These are phyloP conservation scores for Whitmania pigra DNA, from an alignment of 1,140 invertebrate species.

Conservation along the genomic window DNA sequence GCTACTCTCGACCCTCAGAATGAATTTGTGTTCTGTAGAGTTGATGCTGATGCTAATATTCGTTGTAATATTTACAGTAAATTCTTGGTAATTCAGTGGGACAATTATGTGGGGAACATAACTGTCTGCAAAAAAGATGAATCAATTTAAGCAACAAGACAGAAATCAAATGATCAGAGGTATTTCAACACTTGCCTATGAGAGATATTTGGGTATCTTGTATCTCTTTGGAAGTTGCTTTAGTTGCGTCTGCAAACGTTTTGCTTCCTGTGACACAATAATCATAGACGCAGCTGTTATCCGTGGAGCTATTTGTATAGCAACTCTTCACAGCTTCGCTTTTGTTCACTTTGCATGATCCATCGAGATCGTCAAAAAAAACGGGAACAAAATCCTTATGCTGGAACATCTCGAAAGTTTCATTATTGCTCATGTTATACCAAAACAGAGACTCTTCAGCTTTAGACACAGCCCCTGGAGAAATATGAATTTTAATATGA, in stretches of 20 bases:
- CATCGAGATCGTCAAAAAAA: background rate
- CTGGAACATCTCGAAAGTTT: slow-evolving; percentile 12
- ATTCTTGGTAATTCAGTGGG: no score
- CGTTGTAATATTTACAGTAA: no score
- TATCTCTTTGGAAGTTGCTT: background rate
- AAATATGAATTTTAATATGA: background rate
- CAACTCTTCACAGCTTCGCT: background rate
- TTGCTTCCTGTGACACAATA: slow-evolving; percentile 9
- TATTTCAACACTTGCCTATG: background rate
- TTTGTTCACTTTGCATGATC: background rate
- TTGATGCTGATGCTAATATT: no score
- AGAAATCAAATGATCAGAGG: background rate
- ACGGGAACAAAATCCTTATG: slow-evolving; percentile 9
- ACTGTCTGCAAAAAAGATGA: background rate
- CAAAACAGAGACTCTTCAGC: slow-evolving; percentile 1
- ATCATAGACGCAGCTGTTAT: background rate
- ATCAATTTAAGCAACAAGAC: background rate
- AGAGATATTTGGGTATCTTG: background rate
- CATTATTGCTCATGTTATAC: slow-evolving; percentile 3
- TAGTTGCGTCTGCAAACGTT: background rate
- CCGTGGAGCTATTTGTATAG: background rate
- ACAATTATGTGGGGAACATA: no score
- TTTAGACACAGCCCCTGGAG: background rate
- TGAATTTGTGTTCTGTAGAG: no score
- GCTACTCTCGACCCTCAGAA: no score